Evolutionary conservation across 2,113 vertebrate species (phyloP).

Genomic region (Peromyscus californicus): DNA sequence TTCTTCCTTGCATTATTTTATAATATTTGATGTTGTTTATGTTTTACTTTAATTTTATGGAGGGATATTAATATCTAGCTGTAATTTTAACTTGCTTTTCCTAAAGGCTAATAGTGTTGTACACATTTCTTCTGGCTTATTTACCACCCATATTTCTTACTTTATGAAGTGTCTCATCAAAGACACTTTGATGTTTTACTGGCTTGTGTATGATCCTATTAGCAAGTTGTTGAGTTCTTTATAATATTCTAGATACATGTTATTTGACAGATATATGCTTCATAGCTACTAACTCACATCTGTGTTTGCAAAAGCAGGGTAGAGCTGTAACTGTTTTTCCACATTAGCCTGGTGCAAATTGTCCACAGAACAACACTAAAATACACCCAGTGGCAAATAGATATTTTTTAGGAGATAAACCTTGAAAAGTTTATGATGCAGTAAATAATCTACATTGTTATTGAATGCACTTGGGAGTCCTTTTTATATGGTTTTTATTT

Average conservation of each 20-base stretch:
- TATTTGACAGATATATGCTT: background rate
- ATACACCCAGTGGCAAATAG: background rate
- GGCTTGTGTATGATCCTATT: background rate
- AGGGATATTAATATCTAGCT: background rate
- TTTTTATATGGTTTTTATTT: constrained; percentile 2
- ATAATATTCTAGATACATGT: background rate
- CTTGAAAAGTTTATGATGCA: background rate
- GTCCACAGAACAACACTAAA: background rate
- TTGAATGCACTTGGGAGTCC: background rate
- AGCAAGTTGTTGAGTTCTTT: background rate
- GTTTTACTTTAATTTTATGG: background rate
- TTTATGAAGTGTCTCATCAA: constrained; percentile 11
- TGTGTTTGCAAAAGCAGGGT: background rate
- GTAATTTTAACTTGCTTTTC: background rate
- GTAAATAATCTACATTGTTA: background rate
- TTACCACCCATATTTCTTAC: background rate
- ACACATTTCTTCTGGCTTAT: background rate
- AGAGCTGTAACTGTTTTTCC: background rate
- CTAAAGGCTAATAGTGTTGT: background rate
- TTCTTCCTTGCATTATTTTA: background rate
- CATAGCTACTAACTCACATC: background rate
- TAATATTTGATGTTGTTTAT: background rate
- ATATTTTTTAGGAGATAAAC: background rate
- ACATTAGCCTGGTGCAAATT: background rate
- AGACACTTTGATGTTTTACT: background rate